A percentile compares a stretch with the other conserved stretches of the same genome.
These are phyloP conservation scores for Varanus komodoensis DNA, from an alignment of 2,113 vertebrate genomes.

Conservation along the genomic window DNA sequence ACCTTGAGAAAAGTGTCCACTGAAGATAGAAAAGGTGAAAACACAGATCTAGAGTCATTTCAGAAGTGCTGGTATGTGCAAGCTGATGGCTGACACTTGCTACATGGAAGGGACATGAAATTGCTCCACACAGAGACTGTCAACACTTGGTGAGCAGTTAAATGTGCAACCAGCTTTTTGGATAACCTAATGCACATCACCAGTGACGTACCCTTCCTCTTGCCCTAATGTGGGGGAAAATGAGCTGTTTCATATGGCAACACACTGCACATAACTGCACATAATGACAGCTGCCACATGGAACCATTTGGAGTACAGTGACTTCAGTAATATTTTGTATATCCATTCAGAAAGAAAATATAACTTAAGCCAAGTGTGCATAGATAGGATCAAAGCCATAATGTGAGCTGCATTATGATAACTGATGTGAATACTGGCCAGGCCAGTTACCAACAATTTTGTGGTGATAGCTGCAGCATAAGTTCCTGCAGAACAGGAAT, in stretches of 20 bases:
- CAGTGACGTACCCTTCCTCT: background rate
- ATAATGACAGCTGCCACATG: background rate
- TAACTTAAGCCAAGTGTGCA: background rate
- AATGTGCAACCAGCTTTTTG: background rate
- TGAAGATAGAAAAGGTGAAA: background rate
- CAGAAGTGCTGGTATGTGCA: background rate
- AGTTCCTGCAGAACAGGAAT: background rate
- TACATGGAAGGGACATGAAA: background rate
- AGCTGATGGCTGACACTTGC: background rate
- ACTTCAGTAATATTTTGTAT: too few relatives aligned
- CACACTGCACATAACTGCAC: background rate
- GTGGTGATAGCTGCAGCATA: background rate
- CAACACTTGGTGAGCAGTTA: background rate
- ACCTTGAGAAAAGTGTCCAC: too few relatives aligned
- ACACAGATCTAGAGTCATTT: background rate
- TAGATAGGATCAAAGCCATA: background rate
- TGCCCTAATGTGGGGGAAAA: background rate
- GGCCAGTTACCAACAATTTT: background rate
- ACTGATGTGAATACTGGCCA: background rate
- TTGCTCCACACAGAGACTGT: background rate
- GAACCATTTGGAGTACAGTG: background rate
- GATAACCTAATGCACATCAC: background rate
- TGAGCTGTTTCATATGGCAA: background rate
- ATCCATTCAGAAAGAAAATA: too few relatives aligned
- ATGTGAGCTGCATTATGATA: background rate